A percentile compares a stretch with the other conserved stretches of the same genome.
Conservation (phyloP, 2,797 vertebrate species). For the Distichodus sexfasciatus region DNA sequence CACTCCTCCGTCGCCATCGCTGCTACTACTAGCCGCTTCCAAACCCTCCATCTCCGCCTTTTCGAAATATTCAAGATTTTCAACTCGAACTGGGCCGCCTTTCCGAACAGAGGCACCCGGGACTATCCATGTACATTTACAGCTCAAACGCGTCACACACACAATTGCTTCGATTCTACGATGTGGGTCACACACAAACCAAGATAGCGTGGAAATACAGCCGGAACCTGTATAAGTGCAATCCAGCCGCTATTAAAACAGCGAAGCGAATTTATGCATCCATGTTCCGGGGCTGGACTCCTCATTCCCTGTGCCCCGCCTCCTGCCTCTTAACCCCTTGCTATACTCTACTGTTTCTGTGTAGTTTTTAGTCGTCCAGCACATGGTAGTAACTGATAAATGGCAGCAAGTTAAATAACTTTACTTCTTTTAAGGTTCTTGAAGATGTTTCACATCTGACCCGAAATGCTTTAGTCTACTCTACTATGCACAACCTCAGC, state of each 20-base stretch:
- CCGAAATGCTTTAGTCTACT: too few relatives aligned
- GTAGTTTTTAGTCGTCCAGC: too few relatives aligned
- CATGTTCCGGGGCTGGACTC: conserved; percentile 50
- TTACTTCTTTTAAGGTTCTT: too few relatives aligned
- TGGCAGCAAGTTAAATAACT: too few relatives aligned
- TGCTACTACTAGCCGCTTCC: conserved; percentile 61
- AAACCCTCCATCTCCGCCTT: conserved; percentile 65
- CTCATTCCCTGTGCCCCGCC: conserved; percentile 51
- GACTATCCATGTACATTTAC: neutral
- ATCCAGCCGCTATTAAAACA: neutral
- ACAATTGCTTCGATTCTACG: conserved; percentile 22
- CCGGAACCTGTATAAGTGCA: conserved; percentile 30
- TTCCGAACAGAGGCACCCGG: neutral
- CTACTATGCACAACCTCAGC: too few relatives aligned
- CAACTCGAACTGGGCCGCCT: neutral
- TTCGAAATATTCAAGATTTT: too few relatives aligned
- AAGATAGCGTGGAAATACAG: neutral
- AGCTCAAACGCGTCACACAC: neutral
- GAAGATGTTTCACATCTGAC: too few relatives aligned
- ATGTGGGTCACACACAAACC: conserved; percentile 32
- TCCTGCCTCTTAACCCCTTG: too few relatives aligned
- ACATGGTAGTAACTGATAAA: too few relatives aligned
- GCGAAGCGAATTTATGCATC: neutral
- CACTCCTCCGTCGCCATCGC: conserved; percentile 66
- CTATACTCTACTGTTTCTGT: too few relatives aligned